Conservation (phyloP, 2,797 vertebrate genomes). For the Crocodylus rhombifer region DNA sequence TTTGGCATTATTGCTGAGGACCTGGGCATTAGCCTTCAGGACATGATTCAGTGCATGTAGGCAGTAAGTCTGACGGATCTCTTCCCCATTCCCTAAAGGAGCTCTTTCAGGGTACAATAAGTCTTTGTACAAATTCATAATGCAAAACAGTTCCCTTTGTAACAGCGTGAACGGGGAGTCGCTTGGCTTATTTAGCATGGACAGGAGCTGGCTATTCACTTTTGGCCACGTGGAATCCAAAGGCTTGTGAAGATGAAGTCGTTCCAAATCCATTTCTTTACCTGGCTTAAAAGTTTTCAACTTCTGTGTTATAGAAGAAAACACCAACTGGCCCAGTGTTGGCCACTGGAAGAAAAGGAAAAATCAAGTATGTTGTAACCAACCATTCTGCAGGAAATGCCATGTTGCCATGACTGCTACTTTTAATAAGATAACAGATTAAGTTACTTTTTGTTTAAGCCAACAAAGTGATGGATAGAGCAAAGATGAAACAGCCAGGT, state of each 20-base stretch:
- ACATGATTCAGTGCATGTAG: slow-evolving; percentile 93
- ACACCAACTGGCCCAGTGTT: slow-evolving; percentile 85
- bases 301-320: slow-evolving; percentile 82
- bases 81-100: slow-evolving; percentile 84
- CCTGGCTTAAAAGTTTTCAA: slow-evolving; percentile 78
- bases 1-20: slow-evolving; percentile 89
- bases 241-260: slow-evolving; percentile 88
- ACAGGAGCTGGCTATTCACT: slow-evolving; percentile 80
- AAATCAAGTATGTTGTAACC: not conserved
- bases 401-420: not conserved
- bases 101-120: slow-evolving; percentile 90
- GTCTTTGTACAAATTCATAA: slow-evolving; percentile 93
- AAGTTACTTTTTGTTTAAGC: not conserved
- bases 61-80: slow-evolving; percentile 89
- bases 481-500: not conserved
- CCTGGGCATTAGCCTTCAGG: slow-evolving; percentile 93
- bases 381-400: not conserved
- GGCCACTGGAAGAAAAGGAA: slow-evolving; percentile 85
- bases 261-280: slow-evolving; percentile 78
- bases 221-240: slow-evolving; percentile 85
- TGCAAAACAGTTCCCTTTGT: slow-evolving; percentile 90
- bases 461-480: not conserved
- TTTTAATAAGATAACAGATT: not conserved
- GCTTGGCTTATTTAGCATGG: slow-evolving; percentile 22
- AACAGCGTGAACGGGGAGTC: slow-evolving; percentile 80